Conservation (phyloP, 92 coral and sea anemone species). For the Paramuricea clavata region DNA sequence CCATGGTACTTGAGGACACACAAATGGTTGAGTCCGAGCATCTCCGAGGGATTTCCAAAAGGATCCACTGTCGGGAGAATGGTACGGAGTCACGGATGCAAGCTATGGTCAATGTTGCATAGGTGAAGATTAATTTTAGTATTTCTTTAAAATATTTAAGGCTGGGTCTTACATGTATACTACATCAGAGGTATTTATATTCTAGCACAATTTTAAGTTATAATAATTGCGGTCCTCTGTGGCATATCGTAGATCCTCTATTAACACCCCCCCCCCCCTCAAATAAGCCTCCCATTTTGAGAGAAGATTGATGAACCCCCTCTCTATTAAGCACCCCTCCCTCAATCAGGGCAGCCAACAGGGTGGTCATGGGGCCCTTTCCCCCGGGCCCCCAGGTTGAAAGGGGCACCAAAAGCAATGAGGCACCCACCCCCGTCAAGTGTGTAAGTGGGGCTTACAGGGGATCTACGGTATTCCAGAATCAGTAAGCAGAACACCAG, state of each 20-base stretch:
- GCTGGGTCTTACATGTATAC: background rate
- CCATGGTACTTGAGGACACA: background rate
- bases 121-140: background rate
- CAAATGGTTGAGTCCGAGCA: background rate
- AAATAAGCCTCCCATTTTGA: no score
- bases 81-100: constrained; percentile 3
- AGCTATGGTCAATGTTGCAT: background rate
- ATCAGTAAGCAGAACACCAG: no score
- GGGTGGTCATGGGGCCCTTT: no score
- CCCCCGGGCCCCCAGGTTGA: no score
- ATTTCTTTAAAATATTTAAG: background rate
- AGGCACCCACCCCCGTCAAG: no score
- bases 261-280: background rate
- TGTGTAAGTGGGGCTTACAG: background rate
- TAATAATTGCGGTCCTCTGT: background rate
- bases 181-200: constrained; percentile 16
- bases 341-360: no score
- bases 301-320: no score
- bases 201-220: background rate
- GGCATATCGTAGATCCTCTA: background rate
- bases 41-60: background rate
- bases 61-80: background rate
- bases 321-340: no score
- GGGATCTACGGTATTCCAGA: background rate
- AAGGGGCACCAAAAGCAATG: no score